Base-by-base conservation (phyloP, 2,113 vertebrate genomes). In the Panurus biarmicus region DNA sequence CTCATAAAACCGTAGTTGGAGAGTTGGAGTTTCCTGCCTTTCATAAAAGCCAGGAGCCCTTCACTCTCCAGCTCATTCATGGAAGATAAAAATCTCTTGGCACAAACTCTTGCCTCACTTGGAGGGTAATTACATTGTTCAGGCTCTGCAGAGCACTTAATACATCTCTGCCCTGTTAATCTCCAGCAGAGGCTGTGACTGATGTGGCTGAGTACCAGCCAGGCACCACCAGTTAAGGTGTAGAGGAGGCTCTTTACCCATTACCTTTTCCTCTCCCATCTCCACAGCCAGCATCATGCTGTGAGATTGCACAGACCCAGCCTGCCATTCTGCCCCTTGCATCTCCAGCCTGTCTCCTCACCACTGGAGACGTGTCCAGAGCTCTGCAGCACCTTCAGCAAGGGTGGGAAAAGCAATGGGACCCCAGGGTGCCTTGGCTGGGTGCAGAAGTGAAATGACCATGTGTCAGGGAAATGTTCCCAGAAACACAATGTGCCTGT, bases 81-180 rank as follows among this genome's bases (percentile, higher is more conserved):
- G 26, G 67, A 62, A 95, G 97, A 97, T 97, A 97, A 73, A 67
- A 90, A 97, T 97, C 97, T 97, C 88, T 96, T 97, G 96, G 97
- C 96, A 96, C 53, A 29, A 88, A 45, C 58, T 71, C 93, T 78
- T 96, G 93, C 84, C 86, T 86, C 89, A 61, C 62, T 96, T 89
- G 92, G 80, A 94, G 58, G 74, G 74, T 83, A 77, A 90, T 92
- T 81, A 57, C 88, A 93, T 92, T 96, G 94, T 87, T 91, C 91
- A 73, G 40, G 47, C 77, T 66, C 81, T 73, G 72, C 44, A 69
- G 60, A 85, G 79, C 79, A 93, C 21, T 31, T 83, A 93, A 88
- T 90, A 84, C 75, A 77, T 66, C 61, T 36, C 57, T 92, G 85
- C 57, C 31, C 78, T 80, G 72, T 65, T 71, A 80, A 58, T 88